Evolutionary conservation across 2,888 invertebrate genomes (phyloP).

Genomic region (Xanthostigma xanthostigma): DNA sequence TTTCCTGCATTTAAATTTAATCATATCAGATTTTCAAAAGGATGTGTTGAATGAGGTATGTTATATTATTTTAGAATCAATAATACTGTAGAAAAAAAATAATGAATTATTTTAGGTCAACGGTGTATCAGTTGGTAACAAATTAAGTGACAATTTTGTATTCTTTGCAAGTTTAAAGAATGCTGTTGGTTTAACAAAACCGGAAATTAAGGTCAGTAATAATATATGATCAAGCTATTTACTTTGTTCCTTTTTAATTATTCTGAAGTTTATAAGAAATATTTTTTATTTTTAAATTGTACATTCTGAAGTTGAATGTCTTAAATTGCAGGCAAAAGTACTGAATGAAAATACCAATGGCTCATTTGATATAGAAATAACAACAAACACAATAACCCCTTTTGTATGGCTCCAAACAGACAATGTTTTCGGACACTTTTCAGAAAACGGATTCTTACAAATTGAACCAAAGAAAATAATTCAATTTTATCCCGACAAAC

Average conservation of each 20-base stretch:
- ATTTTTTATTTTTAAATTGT: background rate
- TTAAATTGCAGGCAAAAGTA: constrained; percentile 17
- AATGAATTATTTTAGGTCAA: background rate
- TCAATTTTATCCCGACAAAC: constrained; percentile 17
- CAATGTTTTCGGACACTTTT: constrained; percentile 44
- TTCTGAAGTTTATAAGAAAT: background rate
- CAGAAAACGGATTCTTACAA: constrained; percentile 55
- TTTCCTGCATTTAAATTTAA: background rate
- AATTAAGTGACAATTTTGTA: constrained; percentile 1
- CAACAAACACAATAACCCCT: constrained; percentile 38
- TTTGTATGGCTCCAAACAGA: constrained; percentile 55
- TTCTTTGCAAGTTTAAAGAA: background rate
- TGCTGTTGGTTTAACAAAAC: background rate
- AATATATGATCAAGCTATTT: constrained; percentile 5
- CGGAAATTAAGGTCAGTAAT: background rate
- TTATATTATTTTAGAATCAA: no score
- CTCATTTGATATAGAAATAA: constrained; percentile 24
- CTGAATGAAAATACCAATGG: constrained; percentile 1
- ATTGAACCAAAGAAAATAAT: constrained; percentile 17
- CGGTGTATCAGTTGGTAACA: background rate
- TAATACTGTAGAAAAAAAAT: no score
- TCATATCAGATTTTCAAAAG: no score
- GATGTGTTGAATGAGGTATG: no score
- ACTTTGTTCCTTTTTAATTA: constrained; percentile 2
- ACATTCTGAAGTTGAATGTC: background rate